Conservation (phyloP, 2,113 vertebrate species). For the Microcebus lehilahytsara region DNA sequence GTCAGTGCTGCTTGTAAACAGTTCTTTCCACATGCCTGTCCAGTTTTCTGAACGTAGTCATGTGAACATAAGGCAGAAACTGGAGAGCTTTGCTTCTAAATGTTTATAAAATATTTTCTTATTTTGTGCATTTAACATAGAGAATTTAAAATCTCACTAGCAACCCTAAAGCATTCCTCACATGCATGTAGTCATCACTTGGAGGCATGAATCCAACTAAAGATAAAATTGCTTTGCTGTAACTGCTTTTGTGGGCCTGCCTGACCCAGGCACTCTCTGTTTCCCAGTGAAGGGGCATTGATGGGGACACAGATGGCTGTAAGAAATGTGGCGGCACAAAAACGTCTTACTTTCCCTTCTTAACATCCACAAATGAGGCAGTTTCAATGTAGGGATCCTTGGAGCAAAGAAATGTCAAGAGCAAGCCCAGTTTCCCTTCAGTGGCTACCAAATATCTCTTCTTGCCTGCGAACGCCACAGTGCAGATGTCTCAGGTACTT, state of each 20-base stretch:
- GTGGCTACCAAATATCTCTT: not conserved
- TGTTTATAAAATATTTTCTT: slow-evolving; percentile 50
- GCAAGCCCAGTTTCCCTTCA: not conserved
- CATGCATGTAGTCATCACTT: not conserved
- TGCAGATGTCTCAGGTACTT: not conserved
- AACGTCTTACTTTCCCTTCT: not conserved
- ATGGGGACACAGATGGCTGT: not conserved
- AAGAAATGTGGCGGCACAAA: not conserved
- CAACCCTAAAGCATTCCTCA: not conserved
- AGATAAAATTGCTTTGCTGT: not conserved
- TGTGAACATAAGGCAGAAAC: not conserved
- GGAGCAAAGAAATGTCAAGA: not conserved
- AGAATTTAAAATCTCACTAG: slow-evolving; percentile 2
- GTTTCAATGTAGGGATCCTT: not conserved
- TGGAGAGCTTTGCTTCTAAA: slow-evolving; percentile 39
- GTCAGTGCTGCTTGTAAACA: not conserved
- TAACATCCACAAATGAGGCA: not conserved
- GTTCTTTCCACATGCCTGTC: not conserved
- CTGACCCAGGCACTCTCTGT: not conserved
- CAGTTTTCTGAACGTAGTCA: slow-evolving; percentile 10
- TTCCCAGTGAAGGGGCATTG: not conserved
- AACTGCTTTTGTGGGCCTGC: not conserved
- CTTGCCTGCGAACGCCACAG: not conserved
- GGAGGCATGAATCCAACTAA: not conserved
- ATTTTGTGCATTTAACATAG: not conserved